Conservation (phyloP, 2,888 invertebrate genomes). For the Phymatocera aterrima region DNA sequence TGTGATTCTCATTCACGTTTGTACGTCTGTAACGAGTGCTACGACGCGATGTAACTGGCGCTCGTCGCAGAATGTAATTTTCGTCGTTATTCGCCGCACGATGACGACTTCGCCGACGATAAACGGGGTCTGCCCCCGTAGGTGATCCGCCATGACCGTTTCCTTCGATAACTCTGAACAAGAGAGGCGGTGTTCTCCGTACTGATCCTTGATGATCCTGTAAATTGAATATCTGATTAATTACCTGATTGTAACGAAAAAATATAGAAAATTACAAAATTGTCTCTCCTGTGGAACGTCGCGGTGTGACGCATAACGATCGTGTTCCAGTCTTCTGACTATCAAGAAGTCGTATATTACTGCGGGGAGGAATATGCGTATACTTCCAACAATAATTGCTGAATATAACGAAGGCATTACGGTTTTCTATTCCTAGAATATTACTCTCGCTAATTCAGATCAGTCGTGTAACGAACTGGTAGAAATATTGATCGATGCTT, state of each 20-base stretch:
- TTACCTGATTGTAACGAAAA: not conserved
- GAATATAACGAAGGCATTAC: not conserved
- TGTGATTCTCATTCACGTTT: slow-evolving; percentile 4
- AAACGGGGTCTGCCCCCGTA: not conserved
- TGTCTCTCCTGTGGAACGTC: not conserved
- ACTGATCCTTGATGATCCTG: not conserved
- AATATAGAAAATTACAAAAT: not conserved
- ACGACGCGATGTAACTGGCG: slow-evolving; percentile 9
- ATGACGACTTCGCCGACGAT: not conserved
- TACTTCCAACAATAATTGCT: not conserved
- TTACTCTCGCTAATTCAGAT: not conserved
- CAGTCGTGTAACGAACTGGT: not conserved
- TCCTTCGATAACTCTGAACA: not conserved
- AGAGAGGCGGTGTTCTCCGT: not conserved
- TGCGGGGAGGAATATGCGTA: too few species aligned
- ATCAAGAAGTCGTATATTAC: not conserved
- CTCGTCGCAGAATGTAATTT: slow-evolving; percentile 5
- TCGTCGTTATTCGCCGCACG: not conserved
- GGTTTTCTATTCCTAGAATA: not conserved
- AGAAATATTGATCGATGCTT: not conserved
- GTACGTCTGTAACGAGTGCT: not conserved
- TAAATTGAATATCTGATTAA: not conserved
- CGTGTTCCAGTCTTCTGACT: not conserved
- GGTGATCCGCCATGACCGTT: not conserved
- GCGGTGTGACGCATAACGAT: not conserved